Evolutionary conservation across 2,888 invertebrate genomes (phyloP).

Genomic region (Azorinus chamasolen): DNA sequence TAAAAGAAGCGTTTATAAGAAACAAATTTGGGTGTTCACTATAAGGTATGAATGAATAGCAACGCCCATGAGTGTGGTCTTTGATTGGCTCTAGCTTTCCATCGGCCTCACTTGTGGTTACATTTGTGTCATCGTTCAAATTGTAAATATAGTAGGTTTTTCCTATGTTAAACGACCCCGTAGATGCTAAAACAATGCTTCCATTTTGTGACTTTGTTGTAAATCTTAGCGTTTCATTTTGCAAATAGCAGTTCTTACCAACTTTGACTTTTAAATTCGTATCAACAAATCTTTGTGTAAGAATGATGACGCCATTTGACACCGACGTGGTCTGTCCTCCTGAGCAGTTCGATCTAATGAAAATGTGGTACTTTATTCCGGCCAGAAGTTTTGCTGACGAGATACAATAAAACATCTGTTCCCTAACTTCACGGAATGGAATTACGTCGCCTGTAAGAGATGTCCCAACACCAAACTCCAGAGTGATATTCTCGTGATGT

Average conservation of each 20-base stretch:
- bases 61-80: no score
- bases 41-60: no score
- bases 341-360: background rate
- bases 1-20: no score
- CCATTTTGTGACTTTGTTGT: no score
- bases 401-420: background rate
- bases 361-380: background rate
- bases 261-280: background rate
- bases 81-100: no score
- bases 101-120: no score
- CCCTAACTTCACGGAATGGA: conserved; percentile 10
- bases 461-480: conserved; percentile 31
- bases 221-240: no score
- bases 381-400: background rate
- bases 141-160: no score
- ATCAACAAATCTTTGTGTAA: background rate
- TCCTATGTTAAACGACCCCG: no score
- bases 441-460: conserved; percentile 13
- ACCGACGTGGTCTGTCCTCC: conserved; percentile 8
- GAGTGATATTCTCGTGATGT: conserved; percentile 31
- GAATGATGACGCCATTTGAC: conserved; percentile 25
- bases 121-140: no score
- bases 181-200: no score
- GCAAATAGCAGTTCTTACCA: background rate
- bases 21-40: no score